Conservation (phyloP, 2,113 vertebrate genomes). For the Drymodes brunneopygia region DNA sequence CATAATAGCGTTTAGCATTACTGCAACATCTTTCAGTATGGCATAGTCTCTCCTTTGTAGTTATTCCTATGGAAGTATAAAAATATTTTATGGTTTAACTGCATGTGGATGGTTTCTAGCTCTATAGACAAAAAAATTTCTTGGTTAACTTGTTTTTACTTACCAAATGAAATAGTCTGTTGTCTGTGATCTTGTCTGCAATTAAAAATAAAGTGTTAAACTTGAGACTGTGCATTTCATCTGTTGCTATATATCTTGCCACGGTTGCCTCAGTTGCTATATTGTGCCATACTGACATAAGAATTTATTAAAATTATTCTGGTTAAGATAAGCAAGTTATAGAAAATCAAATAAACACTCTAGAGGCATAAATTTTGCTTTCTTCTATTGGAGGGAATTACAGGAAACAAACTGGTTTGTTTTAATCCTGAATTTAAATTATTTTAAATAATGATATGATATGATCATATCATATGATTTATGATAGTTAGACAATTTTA, state of each 20-base stretch:
- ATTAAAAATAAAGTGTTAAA: neutral
- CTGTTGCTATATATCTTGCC: neutral
- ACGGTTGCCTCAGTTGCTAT: neutral
- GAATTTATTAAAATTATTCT: neutral
- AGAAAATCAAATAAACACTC: neutral
- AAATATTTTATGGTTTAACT: neutral
- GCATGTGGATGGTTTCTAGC: neutral
- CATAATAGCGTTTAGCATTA: neutral
- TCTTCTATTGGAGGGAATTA: neutral
- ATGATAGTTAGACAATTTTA: neutral
- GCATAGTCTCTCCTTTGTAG: neutral
- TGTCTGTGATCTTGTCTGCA: neutral
- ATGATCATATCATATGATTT: no score
- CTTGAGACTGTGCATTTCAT: neutral
- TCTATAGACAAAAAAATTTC: neutral
- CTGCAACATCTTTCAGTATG: neutral
- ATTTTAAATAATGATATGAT: no score
- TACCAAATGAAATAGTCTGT: neutral
- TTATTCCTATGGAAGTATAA: neutral
- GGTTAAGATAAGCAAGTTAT: neutral
- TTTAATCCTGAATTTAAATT: neutral
- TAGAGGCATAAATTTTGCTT: neutral
- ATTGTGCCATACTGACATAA: neutral
- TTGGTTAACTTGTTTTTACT: neutral
- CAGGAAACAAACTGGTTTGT: neutral